Conservation (phyloP, 2,797 vertebrate genomes). For the Sphaeramia orbicularis region DNA sequence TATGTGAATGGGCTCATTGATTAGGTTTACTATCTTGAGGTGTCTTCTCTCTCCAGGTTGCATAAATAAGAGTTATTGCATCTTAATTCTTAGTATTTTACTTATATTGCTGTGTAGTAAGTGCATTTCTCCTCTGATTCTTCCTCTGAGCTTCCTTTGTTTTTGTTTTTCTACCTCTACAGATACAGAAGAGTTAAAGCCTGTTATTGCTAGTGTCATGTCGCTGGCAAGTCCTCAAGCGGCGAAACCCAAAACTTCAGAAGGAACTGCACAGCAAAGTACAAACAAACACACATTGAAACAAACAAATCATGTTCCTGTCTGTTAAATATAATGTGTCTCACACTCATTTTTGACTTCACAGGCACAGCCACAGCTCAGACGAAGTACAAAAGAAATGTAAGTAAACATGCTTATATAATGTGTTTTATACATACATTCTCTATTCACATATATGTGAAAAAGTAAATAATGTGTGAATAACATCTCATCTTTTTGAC, state of each 20-base stretch:
- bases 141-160: background rate
- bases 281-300: conserved; percentile 28
- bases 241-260: conserved; percentile 84
- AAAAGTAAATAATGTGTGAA: background rate
- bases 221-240: conserved; percentile 90
- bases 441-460: background rate
- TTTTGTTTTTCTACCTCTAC: conserved; percentile 19
- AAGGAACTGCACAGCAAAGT: conserved; percentile 89
- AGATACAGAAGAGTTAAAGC: conserved; percentile 86
- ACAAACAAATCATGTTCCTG: background rate
- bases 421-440: background rate
- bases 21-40: background rate
- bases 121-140: background rate
- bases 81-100: background rate
- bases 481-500: too few species aligned
- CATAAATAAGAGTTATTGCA: too few species aligned
- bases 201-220: conserved; percentile 94
- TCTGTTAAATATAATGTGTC: conserved; percentile 1
- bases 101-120: background rate
- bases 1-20: too few species aligned
- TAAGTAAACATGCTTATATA: conserved; percentile 75
- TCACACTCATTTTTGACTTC: conserved; percentile 14
- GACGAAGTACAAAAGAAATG: conserved; percentile 88
- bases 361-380: conserved; percentile 87
- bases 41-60: background rate